Evolutionary conservation across 2,797 vertebrate species (phyloP).

Genomic region (Oryzias sinensis): DNA sequence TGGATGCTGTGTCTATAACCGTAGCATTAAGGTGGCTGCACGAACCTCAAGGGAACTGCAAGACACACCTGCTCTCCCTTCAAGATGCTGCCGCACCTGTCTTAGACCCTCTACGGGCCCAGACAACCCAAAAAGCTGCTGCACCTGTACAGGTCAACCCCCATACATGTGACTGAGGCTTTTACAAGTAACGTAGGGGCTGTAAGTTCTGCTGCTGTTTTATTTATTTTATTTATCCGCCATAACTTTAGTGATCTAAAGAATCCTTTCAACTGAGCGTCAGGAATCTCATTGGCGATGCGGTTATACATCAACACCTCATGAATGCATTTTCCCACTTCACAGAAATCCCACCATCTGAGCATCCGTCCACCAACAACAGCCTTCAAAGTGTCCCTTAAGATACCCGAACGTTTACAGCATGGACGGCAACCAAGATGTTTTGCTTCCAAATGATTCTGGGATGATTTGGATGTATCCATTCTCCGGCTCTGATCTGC

Average conservation of each 20-base stretch:
- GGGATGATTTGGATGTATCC: conserved; percentile 24
- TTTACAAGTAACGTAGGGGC: conserved; percentile 5
- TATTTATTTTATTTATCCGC: conserved; percentile 21
- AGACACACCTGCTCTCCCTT: too few species aligned
- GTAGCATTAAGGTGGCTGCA: too few species aligned
- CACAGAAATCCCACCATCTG: conserved; percentile 42
- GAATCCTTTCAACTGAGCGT: conserved; percentile 48
- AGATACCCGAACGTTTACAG: conserved; percentile 29
- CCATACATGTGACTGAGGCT: background rate
- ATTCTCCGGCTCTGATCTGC: conserved; percentile 29
- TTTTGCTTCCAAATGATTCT: conserved; percentile 31
- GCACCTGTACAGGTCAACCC: too few species aligned
- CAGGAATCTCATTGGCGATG: conserved; percentile 45
- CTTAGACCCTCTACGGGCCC: too few species aligned
- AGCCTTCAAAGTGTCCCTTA: conserved; percentile 48
- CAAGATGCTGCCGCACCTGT: too few species aligned
- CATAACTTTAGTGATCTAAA: conserved; percentile 18
- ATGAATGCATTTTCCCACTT: conserved; percentile 43
- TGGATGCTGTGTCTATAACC: too few species aligned
- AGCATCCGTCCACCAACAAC: conserved; percentile 44
- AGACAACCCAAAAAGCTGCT: too few species aligned
- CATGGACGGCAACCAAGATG: conserved; percentile 32
- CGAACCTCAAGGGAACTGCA: too few species aligned
- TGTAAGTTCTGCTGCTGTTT: conserved; percentile 7
- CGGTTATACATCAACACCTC: conserved; percentile 51